Percentiles rank a stretch among this genome's conserved stretches.
Conservation (phyloP, 2,797 vertebrate species). For the Lates japonicus region DNA sequence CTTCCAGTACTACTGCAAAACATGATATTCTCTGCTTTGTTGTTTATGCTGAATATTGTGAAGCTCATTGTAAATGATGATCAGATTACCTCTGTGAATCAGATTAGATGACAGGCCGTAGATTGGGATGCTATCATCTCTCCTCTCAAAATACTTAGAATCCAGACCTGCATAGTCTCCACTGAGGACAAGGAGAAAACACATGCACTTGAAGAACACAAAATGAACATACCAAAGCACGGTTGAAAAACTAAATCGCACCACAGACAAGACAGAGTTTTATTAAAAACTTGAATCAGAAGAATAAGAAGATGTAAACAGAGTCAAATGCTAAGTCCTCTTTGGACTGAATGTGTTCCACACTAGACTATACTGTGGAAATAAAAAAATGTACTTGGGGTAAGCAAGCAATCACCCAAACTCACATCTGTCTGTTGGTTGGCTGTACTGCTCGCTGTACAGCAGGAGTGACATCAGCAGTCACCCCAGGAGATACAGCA, state of each 20-base stretch:
- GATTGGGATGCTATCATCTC: slow-evolving; percentile 91
- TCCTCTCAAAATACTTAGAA: slow-evolving; percentile 92
- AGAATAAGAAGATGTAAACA: neutral
- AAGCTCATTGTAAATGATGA: neutral
- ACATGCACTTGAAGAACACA: neutral
- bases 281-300: neutral
- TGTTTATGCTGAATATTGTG: neutral
- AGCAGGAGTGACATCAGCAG: slow-evolving; percentile 58
- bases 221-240: neutral
- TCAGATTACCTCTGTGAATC: slow-evolving; percentile 81
- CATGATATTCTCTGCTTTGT: neutral
- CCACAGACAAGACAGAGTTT: neutral
- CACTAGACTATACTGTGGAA: neutral
- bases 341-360: neutral
- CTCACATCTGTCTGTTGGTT: slow-evolving; percentile 88
- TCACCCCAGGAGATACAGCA: slow-evolving; percentile 53
- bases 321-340: neutral
- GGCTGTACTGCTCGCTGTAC: slow-evolving; percentile 57
- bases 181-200: slow-evolving; percentile 69
- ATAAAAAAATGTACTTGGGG: neutral
- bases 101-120: slow-evolving; percentile 87
- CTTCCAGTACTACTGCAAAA: too few species aligned
- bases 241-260: neutral
- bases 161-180: slow-evolving; percentile 88
- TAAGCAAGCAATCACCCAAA: slow-evolving; percentile 4